Evolutionary conservation across 2,797 vertebrate species (phyloP).

Genomic region (Buceros bicornis): DNA sequence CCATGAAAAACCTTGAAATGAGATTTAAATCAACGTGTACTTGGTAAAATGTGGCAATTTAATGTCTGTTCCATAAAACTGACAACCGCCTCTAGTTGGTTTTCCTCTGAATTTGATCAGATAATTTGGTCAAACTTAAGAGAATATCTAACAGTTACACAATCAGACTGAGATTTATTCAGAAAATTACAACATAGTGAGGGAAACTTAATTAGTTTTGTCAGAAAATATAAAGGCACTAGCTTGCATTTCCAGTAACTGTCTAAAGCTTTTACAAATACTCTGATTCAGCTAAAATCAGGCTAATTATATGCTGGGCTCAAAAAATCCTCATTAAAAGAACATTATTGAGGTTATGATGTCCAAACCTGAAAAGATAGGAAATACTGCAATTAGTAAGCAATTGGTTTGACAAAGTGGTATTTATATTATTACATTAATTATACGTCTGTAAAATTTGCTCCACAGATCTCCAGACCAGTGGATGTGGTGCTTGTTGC

Average conservation of each 20-base stretch:
- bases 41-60: neutral
- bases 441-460: neutral
- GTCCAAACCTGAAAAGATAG: neutral
- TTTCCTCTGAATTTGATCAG: constrained; percentile 10
- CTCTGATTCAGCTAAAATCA: constrained; percentile 37
- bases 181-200: constrained; percentile 13
- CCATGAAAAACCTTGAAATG: constrained; percentile 25
- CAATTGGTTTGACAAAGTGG: neutral
- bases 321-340: constrained; percentile 12
- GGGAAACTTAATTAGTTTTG: constrained; percentile 33
- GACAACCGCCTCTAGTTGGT: neutral
- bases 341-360: neutral
- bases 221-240: constrained; percentile 44
- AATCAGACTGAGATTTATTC: constrained; percentile 8
- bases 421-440: neutral
- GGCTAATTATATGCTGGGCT: constrained; percentile 4
- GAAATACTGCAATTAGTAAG: neutral
- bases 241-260: constrained; percentile 35
- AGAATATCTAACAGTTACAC: neutral
- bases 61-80: neutral
- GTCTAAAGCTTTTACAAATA: constrained; percentile 32
- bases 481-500: neutral
- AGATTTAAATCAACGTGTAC: neutral
- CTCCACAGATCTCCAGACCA: neutral
- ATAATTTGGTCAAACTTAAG: neutral